Evolutionary conservation across 2,888 invertebrate genomes (phyloP).

Genomic region (Cordilura impudica): DNA sequence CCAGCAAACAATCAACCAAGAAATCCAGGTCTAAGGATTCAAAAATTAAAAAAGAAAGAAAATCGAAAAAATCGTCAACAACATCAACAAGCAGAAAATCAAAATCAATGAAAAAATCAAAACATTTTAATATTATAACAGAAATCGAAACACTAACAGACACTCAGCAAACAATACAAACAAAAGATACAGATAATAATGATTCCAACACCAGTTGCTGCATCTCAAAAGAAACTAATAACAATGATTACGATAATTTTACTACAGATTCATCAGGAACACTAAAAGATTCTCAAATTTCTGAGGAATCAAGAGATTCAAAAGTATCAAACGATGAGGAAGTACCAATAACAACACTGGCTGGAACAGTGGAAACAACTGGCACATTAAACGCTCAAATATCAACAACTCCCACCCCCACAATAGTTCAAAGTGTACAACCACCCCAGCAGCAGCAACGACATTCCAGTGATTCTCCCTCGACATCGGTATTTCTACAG

Average conservation of each 20-base stretch:
- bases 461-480: constrained; percentile 60
- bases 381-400: constrained; percentile 32
- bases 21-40: constrained; percentile 52
- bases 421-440: neutral
- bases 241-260: constrained; percentile 68
- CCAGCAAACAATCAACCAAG: constrained; percentile 48
- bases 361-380: constrained; percentile 45
- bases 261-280: constrained; percentile 3
- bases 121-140: constrained; percentile 2
- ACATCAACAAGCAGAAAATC: constrained; percentile 44
- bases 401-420: constrained; percentile 38
- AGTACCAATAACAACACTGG: constrained; percentile 43
- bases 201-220: neutral
- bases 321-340: constrained; percentile 21
- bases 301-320: constrained; percentile 47
- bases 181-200: neutral
- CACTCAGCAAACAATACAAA: neutral
- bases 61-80: constrained; percentile 34
- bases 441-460: constrained; percentile 37
- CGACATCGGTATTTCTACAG: constrained; percentile 70
- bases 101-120: constrained; percentile 47
- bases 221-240: constrained; percentile 68
- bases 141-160: neutral
- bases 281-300: constrained; percentile 41
- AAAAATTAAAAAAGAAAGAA: constrained; percentile 51